Conservation (phyloP, 2,113 vertebrate species). For the Antigone vipio region DNA sequence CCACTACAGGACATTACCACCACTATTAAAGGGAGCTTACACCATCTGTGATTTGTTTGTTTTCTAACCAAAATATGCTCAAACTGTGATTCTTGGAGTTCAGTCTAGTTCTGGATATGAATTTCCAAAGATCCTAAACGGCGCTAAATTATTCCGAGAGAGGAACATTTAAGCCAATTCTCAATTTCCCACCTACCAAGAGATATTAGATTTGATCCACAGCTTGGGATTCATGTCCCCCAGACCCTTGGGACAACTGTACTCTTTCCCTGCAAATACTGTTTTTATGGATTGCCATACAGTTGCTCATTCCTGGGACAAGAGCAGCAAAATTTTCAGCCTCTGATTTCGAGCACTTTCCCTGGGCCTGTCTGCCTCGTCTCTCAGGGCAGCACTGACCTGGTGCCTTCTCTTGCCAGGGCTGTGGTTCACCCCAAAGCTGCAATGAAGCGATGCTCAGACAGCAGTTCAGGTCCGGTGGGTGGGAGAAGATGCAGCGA, state of each 20-base stretch:
- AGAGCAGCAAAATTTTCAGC: not conserved
- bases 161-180: not conserved
- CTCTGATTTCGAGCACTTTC: not conserved
- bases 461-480: not conserved
- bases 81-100: not conserved
- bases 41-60: not conserved
- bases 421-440: not conserved
- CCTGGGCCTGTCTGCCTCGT: not conserved
- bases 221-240: not conserved
- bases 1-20: not conserved
- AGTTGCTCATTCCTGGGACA: not conserved
- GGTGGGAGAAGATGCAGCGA: not conserved
- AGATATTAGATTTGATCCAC: not conserved
- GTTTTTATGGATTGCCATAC: not conserved
- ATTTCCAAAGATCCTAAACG: not conserved
- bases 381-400: not conserved
- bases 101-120: not conserved
- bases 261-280: not conserved
- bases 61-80: not conserved
- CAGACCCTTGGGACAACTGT: not conserved
- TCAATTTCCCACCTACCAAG: not conserved
- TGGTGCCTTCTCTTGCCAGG: not conserved
- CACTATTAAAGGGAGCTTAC: not conserved
- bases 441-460: not conserved
- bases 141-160: not conserved